A percentile compares a stretch with the other conserved stretches of the same genome.
Evolutionary conservation across 2,113 vertebrate species (phyloP).

Genomic region (Clarias macrocephalus): DNA sequence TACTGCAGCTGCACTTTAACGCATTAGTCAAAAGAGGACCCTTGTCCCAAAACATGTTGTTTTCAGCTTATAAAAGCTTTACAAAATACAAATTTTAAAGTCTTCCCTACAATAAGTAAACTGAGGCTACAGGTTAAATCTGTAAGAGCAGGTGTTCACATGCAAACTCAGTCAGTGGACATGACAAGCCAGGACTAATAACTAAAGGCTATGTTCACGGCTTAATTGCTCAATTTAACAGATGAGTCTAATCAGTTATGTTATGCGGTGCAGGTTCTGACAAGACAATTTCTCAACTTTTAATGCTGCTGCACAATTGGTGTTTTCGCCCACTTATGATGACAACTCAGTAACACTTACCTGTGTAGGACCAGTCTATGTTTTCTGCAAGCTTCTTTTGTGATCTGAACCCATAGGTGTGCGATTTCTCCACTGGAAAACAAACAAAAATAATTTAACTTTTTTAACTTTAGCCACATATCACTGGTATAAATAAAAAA

Average conservation of each 20-base stretch:
- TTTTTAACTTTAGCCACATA: neutral
- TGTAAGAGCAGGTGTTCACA: neutral
- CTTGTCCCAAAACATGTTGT: neutral
- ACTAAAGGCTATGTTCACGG: conserved; percentile 27
- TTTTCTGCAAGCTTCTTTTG: conserved; percentile 90
- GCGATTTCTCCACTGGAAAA: conserved; percentile 73
- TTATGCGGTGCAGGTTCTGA: conserved; percentile 28
- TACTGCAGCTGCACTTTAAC: neutral
- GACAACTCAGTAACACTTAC: conserved; percentile 67
- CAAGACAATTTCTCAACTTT: conserved; percentile 24
- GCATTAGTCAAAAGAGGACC: neutral
- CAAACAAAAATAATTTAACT: conserved; percentile 38
- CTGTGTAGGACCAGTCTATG: conserved; percentile 95
- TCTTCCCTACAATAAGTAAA: neutral
- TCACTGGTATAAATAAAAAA: neutral
- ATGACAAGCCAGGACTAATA: conserved; percentile 8
- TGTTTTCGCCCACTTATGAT: neutral
- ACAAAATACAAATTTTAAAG: neutral
- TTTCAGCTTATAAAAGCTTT: neutral
- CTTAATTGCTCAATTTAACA: conserved; percentile 7
- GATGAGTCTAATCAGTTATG: conserved; percentile 28
- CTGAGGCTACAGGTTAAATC: neutral
- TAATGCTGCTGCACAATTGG: neutral
- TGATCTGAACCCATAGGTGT: conserved; percentile 84
- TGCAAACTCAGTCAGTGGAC: conserved; percentile 16